Evolutionary conservation across 2,113 vertebrate species (phyloP), one percentile per base, ranked within the genome.

Genomic region (Grallaria varia): DNA sequence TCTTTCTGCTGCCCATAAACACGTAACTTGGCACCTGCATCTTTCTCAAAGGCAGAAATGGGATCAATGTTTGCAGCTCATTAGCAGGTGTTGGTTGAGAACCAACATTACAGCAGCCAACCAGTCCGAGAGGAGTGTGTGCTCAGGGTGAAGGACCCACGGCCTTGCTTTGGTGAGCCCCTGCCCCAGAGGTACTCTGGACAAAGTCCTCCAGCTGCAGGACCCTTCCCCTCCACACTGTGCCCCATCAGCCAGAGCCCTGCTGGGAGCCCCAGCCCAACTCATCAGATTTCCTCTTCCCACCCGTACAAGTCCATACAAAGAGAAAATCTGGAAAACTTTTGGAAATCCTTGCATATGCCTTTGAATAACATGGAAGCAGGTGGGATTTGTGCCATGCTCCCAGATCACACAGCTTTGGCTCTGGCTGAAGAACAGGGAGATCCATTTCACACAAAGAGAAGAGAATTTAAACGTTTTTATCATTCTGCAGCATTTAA

Each of bases 41-140:
- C 49, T 67, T 81, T 81, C 56, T 67, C 30, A 45, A 42, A 66
- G n/a, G 81, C 73, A 67, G 50, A 64, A 87, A 44, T 0, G 14
- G 58, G 63, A 89, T 90, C 58, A 27, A 42, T 77, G 80, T 50
- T 72, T 10, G 2, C 60, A 94, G 62, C 79, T 92, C 37, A 69
- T 93, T 85, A 82, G 39, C 35, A 55, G 73, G 25, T 78, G 91
- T 93, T 67, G 81, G 59, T 37, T 60, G 55, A 92, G 21, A 89
- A 33, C 40, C 30, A 85, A 12, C 19, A 11, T 69, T 45, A 56
- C 7, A 84, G 83, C 62, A 75, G 47, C 62, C 47, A 71, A 1
- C 2, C 37, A 24, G 37, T 25, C 37, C 1, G 1, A 42, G n/a
- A 81, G 37, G 37, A 62, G 14, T n/a, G 42, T 62, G 27, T 66